A percentile compares a stretch with the other conserved stretches of the same genome.
Conservation (phyloP, 2,888 invertebrate species). For the Papilio elwesi region DNA sequence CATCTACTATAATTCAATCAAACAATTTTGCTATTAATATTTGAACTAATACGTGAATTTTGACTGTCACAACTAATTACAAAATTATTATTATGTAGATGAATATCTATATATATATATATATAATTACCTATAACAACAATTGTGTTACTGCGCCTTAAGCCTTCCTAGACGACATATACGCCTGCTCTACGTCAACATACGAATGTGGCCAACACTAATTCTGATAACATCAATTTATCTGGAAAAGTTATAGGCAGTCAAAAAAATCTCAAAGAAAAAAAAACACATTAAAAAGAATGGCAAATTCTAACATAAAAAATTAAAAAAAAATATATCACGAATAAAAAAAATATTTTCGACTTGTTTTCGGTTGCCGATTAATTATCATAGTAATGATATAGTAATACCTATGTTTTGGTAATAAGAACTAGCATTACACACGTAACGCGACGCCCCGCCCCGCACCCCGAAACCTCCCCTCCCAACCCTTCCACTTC, state of each 20-base stretch:
- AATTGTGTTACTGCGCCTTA: conserved; percentile 46
- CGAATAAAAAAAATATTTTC: conserved; percentile 52
- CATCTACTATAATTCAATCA: conserved; percentile 55
- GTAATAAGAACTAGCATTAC: conserved; percentile 56
- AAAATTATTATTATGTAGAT: conserved; percentile 61
- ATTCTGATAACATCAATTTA: conserved; percentile 27
- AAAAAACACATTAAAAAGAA: conserved; percentile 46
- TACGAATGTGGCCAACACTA: conserved; percentile 21
- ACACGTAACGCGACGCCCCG: conserved; percentile 45
- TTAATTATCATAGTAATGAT: conserved; percentile 46
- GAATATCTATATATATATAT: conserved; percentile 61
- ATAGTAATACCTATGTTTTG: conserved; percentile 61
- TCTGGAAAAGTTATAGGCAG: conserved; percentile 30
- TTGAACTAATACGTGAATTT: conserved; percentile 71
- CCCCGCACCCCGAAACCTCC: conserved; percentile 44
- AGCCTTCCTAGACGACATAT: conserved; percentile 38
- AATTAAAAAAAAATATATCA: conserved; percentile 57
- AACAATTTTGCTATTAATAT: conserved; percentile 75
- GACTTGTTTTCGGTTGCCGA: conserved; percentile 46
- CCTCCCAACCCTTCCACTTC: conserved; percentile 43
- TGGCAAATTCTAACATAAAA: conserved; percentile 45
- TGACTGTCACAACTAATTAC: conserved; percentile 60
- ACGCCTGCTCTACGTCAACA: conserved; percentile 40
- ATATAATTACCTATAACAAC: conserved; percentile 61
- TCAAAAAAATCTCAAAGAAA: conserved; percentile 43